A percentile compares a stretch with the other conserved stretches of the same genome.
Conservation (phyloP, 1,140 invertebrate species). For the Lysiphlebus fabarum region DNA sequence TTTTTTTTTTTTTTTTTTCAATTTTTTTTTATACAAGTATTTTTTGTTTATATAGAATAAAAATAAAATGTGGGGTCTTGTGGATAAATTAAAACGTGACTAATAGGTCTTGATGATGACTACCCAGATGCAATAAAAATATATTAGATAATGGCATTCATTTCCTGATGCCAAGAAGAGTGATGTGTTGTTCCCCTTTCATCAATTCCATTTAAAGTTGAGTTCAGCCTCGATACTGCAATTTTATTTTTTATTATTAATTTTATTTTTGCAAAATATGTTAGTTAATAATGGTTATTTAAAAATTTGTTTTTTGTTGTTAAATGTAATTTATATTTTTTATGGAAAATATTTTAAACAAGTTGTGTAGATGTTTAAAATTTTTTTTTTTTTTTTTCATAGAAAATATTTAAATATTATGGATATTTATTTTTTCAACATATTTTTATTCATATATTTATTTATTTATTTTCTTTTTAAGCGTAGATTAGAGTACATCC, state of each 20-base stretch:
- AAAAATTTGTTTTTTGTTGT: no score
- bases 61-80: constrained; percentile 10
- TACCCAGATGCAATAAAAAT: constrained; percentile 38
- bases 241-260: background rate
- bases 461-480: constrained; percentile 8
- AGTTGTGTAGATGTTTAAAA: no score
- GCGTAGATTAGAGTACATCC: constrained; percentile 7
- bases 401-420: no score
- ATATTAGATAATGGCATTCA: constrained; percentile 43
- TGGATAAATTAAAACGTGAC: constrained; percentile 20
- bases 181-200: constrained; percentile 12
- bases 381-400: no score
- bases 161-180: constrained; percentile 33
- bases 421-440: background rate
- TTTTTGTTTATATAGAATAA: background rate
- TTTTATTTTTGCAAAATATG: no score
- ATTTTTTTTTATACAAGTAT: background rate
- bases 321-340: no score
- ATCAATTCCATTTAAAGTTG: constrained; percentile 25
- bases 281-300: no score
- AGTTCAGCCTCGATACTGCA: background rate
- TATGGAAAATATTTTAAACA: no score
- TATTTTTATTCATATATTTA: background rate
- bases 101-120: constrained; percentile 31
- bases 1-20: background rate